Percentiles rank a stretch among this genome's conserved stretches.
These are phyloP conservation scores for Leptatherina wallacei DNA, from an alignment of 2,797 vertebrate species.

Conservation along the genomic window DNA sequence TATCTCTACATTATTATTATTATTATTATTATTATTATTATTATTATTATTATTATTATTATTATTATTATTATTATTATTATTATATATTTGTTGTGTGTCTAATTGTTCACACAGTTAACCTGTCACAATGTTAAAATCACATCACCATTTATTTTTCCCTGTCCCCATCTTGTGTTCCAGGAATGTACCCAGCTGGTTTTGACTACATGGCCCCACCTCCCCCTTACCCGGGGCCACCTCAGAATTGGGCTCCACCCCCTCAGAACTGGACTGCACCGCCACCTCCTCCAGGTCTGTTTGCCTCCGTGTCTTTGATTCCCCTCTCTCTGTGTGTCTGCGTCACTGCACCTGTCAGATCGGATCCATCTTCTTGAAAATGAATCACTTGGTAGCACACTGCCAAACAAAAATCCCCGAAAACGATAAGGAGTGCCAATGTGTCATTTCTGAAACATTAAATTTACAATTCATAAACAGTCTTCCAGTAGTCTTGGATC, in stretches of 20 bases:
- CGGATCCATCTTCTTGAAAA: constrained; percentile 63
- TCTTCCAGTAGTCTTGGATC: constrained; percentile 1
- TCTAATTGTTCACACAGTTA: constrained; percentile 5
- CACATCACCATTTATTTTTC: constrained; percentile 23
- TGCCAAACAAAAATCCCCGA: constrained; percentile 27
- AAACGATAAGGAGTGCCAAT: constrained; percentile 14
- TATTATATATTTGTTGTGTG: constrained; percentile 7
- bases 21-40: background rate
- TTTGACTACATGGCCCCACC: constrained; percentile 87
- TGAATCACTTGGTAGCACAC: constrained; percentile 66
- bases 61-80: background rate
- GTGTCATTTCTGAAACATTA: constrained; percentile 58
- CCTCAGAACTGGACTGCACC: constrained; percentile 78
- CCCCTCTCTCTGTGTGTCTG: constrained; percentile 39
- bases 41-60: background rate
- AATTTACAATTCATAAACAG: constrained; percentile 44
- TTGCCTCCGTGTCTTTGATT: constrained; percentile 19
- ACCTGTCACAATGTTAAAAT: background rate
- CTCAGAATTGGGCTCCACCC: constrained; percentile 78
- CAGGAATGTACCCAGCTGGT: constrained; percentile 83
- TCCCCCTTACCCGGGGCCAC: constrained; percentile 86
- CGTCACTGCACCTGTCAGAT: constrained; percentile 74
- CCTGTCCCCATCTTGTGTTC: constrained; percentile 38
- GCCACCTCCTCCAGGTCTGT: constrained; percentile 74
- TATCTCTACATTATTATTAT: background rate